phyloP scores from a whole-genome alignment of 2,888 invertebrate genomes.

The Cryptocephalus primarius region DNA sequence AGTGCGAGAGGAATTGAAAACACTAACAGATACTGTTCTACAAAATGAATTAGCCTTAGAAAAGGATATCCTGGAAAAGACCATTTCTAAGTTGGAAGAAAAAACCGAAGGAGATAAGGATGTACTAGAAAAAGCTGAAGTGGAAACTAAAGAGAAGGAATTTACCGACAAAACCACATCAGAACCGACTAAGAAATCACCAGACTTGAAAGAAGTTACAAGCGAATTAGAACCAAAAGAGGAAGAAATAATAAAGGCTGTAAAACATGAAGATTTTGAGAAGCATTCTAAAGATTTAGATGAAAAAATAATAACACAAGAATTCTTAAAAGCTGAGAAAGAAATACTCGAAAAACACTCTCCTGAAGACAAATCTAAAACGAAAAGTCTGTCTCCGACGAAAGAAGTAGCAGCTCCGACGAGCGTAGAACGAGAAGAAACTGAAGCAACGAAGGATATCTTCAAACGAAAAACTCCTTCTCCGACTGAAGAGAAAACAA shows the following conservation, averaged over 20 bases:
- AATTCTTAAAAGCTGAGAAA: neutral
- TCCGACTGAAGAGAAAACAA: neutral
- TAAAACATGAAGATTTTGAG: neutral
- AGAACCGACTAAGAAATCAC: conserved; percentile 9
- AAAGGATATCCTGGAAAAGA: neutral
- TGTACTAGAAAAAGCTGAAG: conserved; percentile 3
- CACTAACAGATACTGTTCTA: conserved; percentile 7
- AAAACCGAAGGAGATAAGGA: conserved; percentile 1
- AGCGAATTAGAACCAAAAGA: neutral
- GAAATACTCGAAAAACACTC: neutral
- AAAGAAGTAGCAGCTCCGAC: too few relatives aligned
- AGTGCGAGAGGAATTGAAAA: conserved; percentile 10
- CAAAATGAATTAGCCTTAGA: conserved; percentile 7
- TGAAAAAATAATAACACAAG: neutral
- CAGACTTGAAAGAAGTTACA: neutral
- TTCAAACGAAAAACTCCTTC: neutral
- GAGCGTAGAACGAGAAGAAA: too few relatives aligned
- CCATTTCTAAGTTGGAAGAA: neutral
- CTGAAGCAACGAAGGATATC: too few relatives aligned
- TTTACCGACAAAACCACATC: conserved; percentile 5
- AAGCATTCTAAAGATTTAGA: neutral
- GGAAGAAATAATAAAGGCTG: neutral
- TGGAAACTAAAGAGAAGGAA: conserved; percentile 6
- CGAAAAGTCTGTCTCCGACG: too few relatives aligned
- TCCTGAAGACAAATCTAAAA: too few relatives aligned